phyloP scores from a whole-genome alignment of 2,113 vertebrate genomes.

The Hiodon alosoides region DNA sequence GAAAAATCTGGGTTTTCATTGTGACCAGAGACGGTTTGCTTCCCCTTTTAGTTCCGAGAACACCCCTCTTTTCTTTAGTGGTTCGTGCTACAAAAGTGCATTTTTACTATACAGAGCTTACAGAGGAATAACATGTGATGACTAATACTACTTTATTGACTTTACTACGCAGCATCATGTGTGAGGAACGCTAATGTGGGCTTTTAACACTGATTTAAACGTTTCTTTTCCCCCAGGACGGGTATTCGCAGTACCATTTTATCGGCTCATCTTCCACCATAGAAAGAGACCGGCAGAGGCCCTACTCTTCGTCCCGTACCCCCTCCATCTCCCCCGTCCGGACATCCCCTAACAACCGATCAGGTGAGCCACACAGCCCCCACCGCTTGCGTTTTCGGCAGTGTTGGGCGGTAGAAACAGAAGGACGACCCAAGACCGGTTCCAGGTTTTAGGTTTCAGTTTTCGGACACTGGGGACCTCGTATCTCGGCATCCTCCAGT shows the following conservation, averaged over 20 bases:
- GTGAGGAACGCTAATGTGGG: not conserved
- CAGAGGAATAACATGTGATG: not conserved
- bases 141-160: not conserved
- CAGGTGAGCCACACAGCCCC: constrained; percentile 66
- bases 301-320: constrained; percentile 95
- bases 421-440: no score
- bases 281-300: constrained; percentile 91
- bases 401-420: no score
- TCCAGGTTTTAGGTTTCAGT: no score
- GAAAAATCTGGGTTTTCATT: no score
- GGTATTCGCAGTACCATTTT: constrained; percentile 96
- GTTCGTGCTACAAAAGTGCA: no score
- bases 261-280: constrained; percentile 96
- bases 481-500: no score
- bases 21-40: no score
- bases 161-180: not conserved
- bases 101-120: not conserved
- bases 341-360: constrained; percentile 96
- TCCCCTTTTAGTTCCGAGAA: no score
- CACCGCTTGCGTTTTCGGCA: not conserved
- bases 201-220: not conserved
- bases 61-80: no score
- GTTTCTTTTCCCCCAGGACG: constrained; percentile 68
- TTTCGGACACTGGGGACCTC: no score
- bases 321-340: constrained; percentile 96